Evolutionary conservation across 2,797 vertebrate genomes (phyloP), one percentile per base, ranked within the genome.

Genomic region (Holocentrus rufus): DNA sequence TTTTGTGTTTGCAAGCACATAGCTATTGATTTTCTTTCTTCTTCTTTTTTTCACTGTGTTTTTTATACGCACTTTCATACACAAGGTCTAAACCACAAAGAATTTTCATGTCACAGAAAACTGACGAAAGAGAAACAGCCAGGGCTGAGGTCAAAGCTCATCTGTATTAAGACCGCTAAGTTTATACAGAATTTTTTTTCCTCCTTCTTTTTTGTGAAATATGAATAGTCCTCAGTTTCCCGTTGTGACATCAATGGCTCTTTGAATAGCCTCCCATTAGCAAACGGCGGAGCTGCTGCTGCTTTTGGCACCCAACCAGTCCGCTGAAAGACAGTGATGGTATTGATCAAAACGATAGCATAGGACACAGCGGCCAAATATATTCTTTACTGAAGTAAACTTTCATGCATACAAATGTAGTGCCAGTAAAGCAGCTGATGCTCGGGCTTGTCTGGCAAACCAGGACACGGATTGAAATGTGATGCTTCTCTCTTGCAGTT

Each of bases 401-500:
- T 20, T 27, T 46, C 1, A 34, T 1, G 55, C 39, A 49, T 80
- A 39, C 59, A 71, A 65, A 81, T 77, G 27, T 0, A 2, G 55
- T 5, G 23, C 2, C 52, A 25, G 54, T 50, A 61, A 50, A 17
- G 14, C 13, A 30, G 50, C 56, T 59, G 36, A 34, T 67, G 77
- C 54, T 54, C 1, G 36, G 7, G 5, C 5, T 42, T 34, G 23
- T 57, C 23, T 36, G 3, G 0, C 36, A 31, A 4, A 31, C 17
- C 55, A 11, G 15, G 30, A 22, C 11, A 30, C 46, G 23, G 31
- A 49, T 13, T 66, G n/a, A 80, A 13, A 64, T 60, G 36, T 57
- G 2, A 27, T 57, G 85, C 0, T 70, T 80, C 64, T 88, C 49
- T 91, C 59, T 94, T 93, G 65, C 90, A 99, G 97, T 74, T 99